Base-by-base conservation (phyloP, 53 echinoderm and acorn worm genomes). In the Antedon mediterranea region DNA sequence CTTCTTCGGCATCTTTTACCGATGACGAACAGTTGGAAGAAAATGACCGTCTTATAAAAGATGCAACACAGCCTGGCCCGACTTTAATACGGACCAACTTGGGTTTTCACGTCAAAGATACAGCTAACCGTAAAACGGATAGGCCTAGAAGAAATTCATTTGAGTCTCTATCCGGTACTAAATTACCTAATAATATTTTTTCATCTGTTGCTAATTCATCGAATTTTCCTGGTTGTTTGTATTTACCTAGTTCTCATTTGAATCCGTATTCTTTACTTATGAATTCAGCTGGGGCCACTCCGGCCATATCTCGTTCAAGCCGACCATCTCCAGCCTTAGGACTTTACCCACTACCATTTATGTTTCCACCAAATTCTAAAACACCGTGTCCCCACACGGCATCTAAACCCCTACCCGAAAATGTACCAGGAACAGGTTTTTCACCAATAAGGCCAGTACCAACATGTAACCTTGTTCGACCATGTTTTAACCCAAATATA, bases 391-490 rank as follows among this genome's bases (percentile, higher is more conserved):
- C 57, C 57, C 57, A 57, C 20, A 57, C 57, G 23, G 20, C 57
- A 57, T 57, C 57, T 57, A 57, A 57, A 23, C 57, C 57, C 57
- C 57, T 57, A 57, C 57, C 9, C 3, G 57, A 57, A 2, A 57
- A 13, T 57, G 3, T 57, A 23, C 23, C 57, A 57, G 57, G 57
- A 3, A 8, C 57, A 57, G 57, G 57, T 3, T 57, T 57, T 28
- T 31, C 33, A 29, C 71, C 32, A 27, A 76, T 86, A 13, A 74
- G 86, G 75, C 86, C 86, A 11, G 82, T 86, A 7, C 86, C 86
- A 0, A 84, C 79, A 32, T 33, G 78, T 15, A 74, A 79, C 28
- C 75, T 79, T 14, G 13, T 86, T 11, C 82, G 82, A 15, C 86
- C 82, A 29, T 82, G 71, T 71, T 37, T 86, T 31, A 30, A 73